Percentiles rank a stretch among this genome's conserved stretches.
Conservation (phyloP, 2,797 vertebrate species). For the Bovichtus variegatus region DNA sequence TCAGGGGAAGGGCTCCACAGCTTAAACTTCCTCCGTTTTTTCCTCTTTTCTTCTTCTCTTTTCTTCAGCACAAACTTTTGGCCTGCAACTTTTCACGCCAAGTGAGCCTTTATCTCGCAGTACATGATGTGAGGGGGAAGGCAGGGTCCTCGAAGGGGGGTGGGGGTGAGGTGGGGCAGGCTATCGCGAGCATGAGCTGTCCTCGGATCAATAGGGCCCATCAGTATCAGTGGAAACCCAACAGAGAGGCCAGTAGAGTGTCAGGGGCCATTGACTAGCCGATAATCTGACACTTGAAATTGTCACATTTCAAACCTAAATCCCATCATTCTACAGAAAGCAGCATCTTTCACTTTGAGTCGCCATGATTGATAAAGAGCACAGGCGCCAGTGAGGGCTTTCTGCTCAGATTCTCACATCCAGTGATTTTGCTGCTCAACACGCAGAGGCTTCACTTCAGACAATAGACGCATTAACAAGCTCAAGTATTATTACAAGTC, state of each 20-base stretch:
- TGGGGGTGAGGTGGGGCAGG: constrained; percentile 5
- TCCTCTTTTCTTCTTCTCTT: constrained; percentile 78
- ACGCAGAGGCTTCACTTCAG: constrained; percentile 15
- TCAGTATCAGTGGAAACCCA: constrained; percentile 73
- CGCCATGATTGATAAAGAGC: constrained; percentile 28
- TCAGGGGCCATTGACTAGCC: constrained; percentile 35
- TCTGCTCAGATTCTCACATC: background rate
- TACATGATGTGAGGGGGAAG: constrained; percentile 79
- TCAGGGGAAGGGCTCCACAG: constrained; percentile 86
- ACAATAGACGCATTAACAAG: constrained; percentile 41
- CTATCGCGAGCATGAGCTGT: constrained; percentile 54
- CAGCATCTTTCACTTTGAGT: constrained; percentile 25
- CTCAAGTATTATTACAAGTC: constrained; percentile 45
- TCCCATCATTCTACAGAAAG: constrained; percentile 7
- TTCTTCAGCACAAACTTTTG: constrained; percentile 85
- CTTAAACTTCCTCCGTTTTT: constrained; percentile 85
- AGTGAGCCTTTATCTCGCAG: constrained; percentile 84
- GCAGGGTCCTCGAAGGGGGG: constrained; percentile 60
- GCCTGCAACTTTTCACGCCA: constrained; percentile 84
- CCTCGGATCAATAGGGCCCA: constrained; percentile 80
- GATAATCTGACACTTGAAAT: constrained; percentile 60
- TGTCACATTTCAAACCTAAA: constrained; percentile 47
- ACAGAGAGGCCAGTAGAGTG: constrained; percentile 47
- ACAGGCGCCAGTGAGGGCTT: background rate
- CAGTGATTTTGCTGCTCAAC: constrained; percentile 17